phyloP scores from a whole-genome alignment of 2,797 vertebrate species.

The Trachurus trachurus region DNA sequence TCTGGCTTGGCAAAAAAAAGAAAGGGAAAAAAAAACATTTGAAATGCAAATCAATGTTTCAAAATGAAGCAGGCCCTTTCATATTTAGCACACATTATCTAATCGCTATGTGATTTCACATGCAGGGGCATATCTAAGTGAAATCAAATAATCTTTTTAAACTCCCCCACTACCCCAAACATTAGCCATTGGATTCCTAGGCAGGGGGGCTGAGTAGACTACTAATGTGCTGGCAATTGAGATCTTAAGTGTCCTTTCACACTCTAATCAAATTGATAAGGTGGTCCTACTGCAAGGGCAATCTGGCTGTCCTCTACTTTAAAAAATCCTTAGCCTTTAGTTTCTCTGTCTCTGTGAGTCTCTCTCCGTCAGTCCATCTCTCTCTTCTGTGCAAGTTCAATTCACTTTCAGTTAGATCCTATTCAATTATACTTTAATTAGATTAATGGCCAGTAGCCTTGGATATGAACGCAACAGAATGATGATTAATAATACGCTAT shows the following conservation, averaged over 20 bases:
- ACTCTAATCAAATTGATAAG: conserved; percentile 86
- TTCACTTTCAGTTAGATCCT: conserved; percentile 52
- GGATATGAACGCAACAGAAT: conserved; percentile 33
- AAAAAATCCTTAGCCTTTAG: conserved; percentile 58
- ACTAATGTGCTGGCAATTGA: conserved; percentile 79
- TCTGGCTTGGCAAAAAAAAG: conserved; percentile 11
- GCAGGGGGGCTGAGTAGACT: conserved; percentile 73
- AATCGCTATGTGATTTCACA: conserved; percentile 80
- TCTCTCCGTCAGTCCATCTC: conserved; percentile 32
- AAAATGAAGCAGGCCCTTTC: conserved; percentile 69
- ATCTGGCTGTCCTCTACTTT: conserved; percentile 69
- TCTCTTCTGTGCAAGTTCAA: conserved; percentile 32
- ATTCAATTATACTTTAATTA: conserved; percentile 56
- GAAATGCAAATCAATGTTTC: conserved; percentile 77
- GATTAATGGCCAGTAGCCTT: conserved; percentile 33
- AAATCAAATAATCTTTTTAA: conserved; percentile 85
- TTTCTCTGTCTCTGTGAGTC: conserved; percentile 54
- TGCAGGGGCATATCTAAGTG: conserved; percentile 82
- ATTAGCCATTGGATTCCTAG: conserved; percentile 71
- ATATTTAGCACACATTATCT: conserved; percentile 77
- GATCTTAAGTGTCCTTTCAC: conserved; percentile 86
- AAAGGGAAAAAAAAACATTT: conserved; percentile 34
- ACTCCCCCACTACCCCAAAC: conserved; percentile 70
- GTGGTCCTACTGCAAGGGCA: conserved; percentile 79
- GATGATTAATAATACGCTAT: conserved; percentile 16